Evolutionary conservation across 1,140 invertebrate species (phyloP), one percentile per base, ranked within the genome.

Genomic region (Hirudo medicinalis): DNA sequence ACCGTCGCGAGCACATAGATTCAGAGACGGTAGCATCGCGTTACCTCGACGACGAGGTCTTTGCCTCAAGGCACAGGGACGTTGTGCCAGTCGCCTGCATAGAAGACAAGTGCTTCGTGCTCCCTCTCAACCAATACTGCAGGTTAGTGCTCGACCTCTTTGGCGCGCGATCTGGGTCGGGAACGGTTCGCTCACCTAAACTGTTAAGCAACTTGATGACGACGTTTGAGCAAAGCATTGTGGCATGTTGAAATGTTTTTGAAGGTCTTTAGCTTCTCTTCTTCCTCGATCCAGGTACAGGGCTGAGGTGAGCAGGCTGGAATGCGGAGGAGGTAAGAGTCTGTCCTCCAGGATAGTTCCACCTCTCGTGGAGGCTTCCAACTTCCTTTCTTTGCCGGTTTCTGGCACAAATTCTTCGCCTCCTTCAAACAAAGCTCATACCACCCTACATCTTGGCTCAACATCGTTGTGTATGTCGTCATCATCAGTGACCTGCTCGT

Each of bases 41-140:
- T 27, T 90, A 94, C 81, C 87, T 89, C 76, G 86, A 88, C 6
- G 91, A 93, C 78, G 94, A 97, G 83, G 89, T 97, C 60, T 97
- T 95, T 83, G 94, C 94, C 32, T 96, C 92, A 2, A 87, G 91
- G 71, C 94, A 97, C 83, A 86, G 89, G 69, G 93, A 96, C 83
- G 89, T 89, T 72, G 94, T 94, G 81, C 94, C 91, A 78, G 93
- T 97, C 32, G 94, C 93, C 69, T 97, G 93, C 81, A 96, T 98
- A 76, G 94, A 97, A 81, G 94, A 98, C 83, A 94, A 94, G 82
- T 96, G 93, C 83, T 96, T 92, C 81, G 94, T 98, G 73, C 86
- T 98, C 73, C 95, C 92, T 15, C 94, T 90, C 80, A 93, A 93
- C 83, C 93, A 97, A 84, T 98, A 95, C 80, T 95, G 92, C 86